Base-by-base conservation (phyloP, 1,140 invertebrate genomes). In the Anastatus disparis region DNA sequence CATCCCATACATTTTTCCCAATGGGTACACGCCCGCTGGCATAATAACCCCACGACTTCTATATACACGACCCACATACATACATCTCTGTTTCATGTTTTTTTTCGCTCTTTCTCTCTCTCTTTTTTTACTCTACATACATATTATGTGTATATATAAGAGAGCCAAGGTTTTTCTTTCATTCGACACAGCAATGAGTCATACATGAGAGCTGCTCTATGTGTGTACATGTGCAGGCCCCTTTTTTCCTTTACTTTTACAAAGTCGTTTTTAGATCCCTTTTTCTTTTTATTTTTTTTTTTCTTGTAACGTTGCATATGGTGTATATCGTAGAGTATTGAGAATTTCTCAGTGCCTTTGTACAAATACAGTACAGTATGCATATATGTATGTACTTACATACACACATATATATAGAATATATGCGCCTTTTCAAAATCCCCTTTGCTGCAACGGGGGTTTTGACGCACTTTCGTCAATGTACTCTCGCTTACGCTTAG, bases 211-310 rank as follows among this genome's bases (percentile, higher is more conserved):
- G n/a, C n/a, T n/a, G n/a, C n/a, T 48, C 24, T 35, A 35, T n/a
- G 31, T 13, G 27, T n/a, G 38, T 10, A 13, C 22, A 46, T 35
- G 53, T 53, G 31, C 48, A 6, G 22, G n/a, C 9, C 48, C n/a
- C 40, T 56, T 40, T 38, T 22, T 63, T 24, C 8, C 24, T 24
- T 10, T 7, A 10, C 38, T 35, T 10, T 31, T 42, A 7, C 29
- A 42, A 59, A 29, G 29, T 58, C n/a, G n/a, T n/a, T 59, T 68
- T 68, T 68, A 68, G 53, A 59, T 59, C 31, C 42, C 55, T 40
- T 42, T 55, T 44, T 46, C 29, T 46, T 42, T 20, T n/a, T n/a
- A n/a, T n/a, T n/a, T n/a, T n/a, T n/a, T n/a, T n/a, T n/a, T 52
- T 35, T 44, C 52, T 20, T n/a, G 40, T 7, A 12, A 46, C 17